Evolutionary conservation across 2,888 invertebrate species (phyloP).

Genomic region (Plagiodera versicolora): DNA sequence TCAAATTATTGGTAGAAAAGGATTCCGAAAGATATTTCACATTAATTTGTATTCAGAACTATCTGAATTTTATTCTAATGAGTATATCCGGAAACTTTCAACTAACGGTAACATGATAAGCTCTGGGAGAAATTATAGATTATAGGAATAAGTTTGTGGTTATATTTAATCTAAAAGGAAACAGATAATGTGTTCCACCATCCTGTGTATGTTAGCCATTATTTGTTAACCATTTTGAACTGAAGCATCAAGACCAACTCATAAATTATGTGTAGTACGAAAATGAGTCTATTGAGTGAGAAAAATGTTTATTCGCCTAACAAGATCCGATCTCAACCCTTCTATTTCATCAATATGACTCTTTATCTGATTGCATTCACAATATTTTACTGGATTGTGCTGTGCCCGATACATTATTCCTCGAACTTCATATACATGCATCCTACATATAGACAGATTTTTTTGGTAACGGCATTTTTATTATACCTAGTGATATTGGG

Average conservation of each 20-base stretch:
- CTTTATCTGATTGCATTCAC: constrained; percentile 38
- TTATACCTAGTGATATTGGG: constrained; percentile 40
- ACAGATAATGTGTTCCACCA: not conserved
- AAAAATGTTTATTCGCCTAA: constrained; percentile 19
- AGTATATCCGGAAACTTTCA: no score
- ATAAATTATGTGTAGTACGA: not conserved
- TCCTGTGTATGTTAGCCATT: not conserved
- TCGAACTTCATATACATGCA: not conserved
- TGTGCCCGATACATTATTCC: constrained; percentile 46
- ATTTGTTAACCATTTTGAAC: not conserved
- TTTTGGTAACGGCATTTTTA: constrained; percentile 37
- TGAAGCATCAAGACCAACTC: not conserved
- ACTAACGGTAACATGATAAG: no score
- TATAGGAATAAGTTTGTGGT: not conserved
- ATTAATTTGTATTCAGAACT: no score
- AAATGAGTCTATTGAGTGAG: constrained; percentile 4
- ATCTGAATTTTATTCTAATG: no score
- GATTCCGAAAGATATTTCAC: no score
- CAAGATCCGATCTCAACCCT: constrained; percentile 38
- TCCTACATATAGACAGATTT: constrained; percentile 33
- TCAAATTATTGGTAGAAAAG: no score
- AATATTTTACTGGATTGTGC: constrained; percentile 50
- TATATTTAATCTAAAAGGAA: not conserved
- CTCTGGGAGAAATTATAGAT: not conserved
- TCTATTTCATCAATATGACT: constrained; percentile 40